phyloP scores from a whole-genome alignment of 1,140 invertebrate genomes.

The Subanguina moxae region DNA sequence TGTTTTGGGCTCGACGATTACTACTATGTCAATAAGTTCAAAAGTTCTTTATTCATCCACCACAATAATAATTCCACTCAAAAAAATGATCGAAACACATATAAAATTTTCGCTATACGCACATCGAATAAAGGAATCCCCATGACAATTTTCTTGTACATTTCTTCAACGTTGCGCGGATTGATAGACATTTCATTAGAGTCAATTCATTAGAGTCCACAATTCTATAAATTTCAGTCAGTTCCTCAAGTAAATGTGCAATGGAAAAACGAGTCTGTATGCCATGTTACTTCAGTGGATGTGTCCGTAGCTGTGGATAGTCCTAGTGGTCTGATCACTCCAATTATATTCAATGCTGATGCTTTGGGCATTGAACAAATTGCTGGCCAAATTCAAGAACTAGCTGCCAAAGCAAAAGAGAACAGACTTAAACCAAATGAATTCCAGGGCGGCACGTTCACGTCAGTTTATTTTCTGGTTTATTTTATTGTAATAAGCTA shows the following conservation, averaged over 20 bases:
- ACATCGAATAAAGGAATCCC: no score
- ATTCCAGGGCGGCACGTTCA: constrained; percentile 76
- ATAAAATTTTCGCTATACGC: no score
- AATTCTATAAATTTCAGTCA: constrained; percentile 64
- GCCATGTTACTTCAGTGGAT: constrained; percentile 86
- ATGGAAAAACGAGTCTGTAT: constrained; percentile 82
- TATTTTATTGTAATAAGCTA: not conserved
- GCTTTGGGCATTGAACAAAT: constrained; percentile 68
- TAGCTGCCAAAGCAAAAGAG: constrained; percentile 82
- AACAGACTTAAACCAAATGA: constrained; percentile 89
- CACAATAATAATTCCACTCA: no score
- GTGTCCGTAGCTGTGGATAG: constrained; percentile 93
- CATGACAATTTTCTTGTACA: no score
- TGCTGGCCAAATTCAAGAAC: constrained; percentile 76
- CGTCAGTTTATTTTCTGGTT: constrained; percentile 22
- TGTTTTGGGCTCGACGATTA: no score
- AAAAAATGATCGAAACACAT: no score
- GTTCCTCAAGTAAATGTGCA: constrained; percentile 85
- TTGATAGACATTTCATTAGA: no score
- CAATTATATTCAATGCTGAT: constrained; percentile 88
- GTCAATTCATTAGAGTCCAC: no score
- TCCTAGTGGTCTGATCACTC: constrained; percentile 86
- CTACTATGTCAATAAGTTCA: no score
- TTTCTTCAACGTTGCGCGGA: no score
- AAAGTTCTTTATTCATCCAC: no score